Conservation (phyloP, 37 sponge, comb jelly and placozoan genomes). For the Diacarnus erythraeanus region DNA sequence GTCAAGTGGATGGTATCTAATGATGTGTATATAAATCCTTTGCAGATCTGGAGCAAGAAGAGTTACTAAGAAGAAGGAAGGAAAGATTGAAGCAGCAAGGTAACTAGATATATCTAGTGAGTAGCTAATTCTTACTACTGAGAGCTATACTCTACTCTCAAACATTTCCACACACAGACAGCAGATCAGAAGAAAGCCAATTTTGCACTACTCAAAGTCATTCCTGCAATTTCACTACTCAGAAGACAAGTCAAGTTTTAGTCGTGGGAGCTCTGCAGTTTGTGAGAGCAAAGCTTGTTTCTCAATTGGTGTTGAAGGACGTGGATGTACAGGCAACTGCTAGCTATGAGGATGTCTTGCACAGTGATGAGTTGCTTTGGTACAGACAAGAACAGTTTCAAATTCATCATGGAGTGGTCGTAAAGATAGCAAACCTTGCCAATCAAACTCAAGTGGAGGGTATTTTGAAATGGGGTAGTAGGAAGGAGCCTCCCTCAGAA, state of each 20-base stretch:
- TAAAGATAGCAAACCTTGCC: conserved; percentile 16
- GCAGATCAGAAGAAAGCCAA: too few relatives aligned
- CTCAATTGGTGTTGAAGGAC: neutral
- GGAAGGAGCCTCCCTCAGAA: neutral
- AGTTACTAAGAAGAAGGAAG: too few relatives aligned
- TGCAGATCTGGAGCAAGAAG: too few relatives aligned
- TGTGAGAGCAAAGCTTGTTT: conserved; percentile 30
- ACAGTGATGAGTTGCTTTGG: conserved; percentile 37
- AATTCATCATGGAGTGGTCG: conserved; percentile 16
- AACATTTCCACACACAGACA: too few relatives aligned
- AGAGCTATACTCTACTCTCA: too few relatives aligned
- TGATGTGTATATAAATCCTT: too few relatives aligned
- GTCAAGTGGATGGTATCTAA: too few relatives aligned
- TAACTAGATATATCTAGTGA: too few relatives aligned
- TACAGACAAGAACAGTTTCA: conserved; percentile 39
- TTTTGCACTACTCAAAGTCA: too few relatives aligned
- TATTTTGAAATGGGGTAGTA: neutral
- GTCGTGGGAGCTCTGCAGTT: conserved; percentile 39
- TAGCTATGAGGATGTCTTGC: neutral
- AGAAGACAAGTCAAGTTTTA: neutral
- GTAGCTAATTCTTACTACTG: too few relatives aligned
- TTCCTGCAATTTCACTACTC: neutral
- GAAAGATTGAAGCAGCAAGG: too few relatives aligned
- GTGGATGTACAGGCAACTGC: conserved; percentile 16
- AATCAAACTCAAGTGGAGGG: conserved; percentile 26